phyloP scores from a whole-genome alignment of 2,888 invertebrate genomes.

The Drosophila ustulata region DNA sequence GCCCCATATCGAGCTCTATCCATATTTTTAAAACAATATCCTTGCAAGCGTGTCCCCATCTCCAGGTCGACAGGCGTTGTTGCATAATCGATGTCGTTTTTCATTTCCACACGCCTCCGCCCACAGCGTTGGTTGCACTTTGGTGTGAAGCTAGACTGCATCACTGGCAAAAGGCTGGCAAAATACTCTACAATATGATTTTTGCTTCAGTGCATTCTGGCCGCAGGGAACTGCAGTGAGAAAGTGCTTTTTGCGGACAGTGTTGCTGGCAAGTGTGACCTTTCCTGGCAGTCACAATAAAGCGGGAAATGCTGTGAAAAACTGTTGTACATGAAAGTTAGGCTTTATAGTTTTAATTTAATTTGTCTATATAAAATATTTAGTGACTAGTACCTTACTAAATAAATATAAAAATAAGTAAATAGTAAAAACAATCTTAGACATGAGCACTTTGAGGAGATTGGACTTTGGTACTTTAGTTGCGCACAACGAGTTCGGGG shows the following conservation, averaged over 20 bases:
- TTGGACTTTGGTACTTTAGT: background rate
- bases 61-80: slow-evolving; percentile 27
- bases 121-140: background rate
- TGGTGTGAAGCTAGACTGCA: slow-evolving; percentile 2
- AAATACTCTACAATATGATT: slow-evolving; percentile 49
- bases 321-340: too few relatives aligned
- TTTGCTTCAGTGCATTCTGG: slow-evolving; percentile 47
- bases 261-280: slow-evolving; percentile 17
- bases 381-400: too few relatives aligned
- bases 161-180: slow-evolving; percentile 14
- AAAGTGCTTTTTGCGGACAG: slow-evolving; percentile 8
- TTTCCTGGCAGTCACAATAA: background rate
- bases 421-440: too few relatives aligned
- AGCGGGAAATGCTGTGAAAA: background rate
- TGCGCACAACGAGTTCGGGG: background rate
- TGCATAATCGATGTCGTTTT: slow-evolving; percentile 72
- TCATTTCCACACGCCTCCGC: slow-evolving; percentile 56
- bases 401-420: too few relatives aligned
- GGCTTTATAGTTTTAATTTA: too few relatives aligned
- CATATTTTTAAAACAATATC: slow-evolving; percentile 46
- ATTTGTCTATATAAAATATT: too few relatives aligned
- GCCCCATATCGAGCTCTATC: background rate
- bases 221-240: background rate
- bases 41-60: slow-evolving; percentile 16
- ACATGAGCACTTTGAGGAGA: too few relatives aligned